Evolutionary conservation across 2,113 vertebrate species (phyloP), one percentile per base, ranked within the genome.

Genomic region (Pionites leucogaster): DNA sequence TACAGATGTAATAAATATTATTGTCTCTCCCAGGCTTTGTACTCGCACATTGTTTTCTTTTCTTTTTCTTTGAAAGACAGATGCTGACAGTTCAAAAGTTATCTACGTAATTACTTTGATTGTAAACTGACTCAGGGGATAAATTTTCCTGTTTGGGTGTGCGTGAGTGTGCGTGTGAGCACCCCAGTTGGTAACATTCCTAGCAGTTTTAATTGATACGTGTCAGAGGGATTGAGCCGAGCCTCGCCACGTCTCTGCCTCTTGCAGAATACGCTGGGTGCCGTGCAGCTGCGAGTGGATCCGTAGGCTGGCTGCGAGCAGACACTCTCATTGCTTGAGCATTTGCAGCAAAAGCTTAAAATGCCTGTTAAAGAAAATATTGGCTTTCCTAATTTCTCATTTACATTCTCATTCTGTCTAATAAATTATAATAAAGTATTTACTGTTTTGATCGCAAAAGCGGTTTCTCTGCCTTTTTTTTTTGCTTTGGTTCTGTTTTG

Each of bases 371-470:
- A 72, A 93, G 93, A 94, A 96, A 96, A 93, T 89, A 88, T 37
- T 96, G 90, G 93, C 86, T 85, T 96, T 94, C 80, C 57, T 72
- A 53, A 79, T 86, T 93, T 91, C 95, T 96, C 93, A 94, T 95
- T 97, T 97, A 92, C 91, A 96, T 94, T 91, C 74, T 76, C 88
- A 69, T 96, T 96, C 93, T 95, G 95, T 90, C 89, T 92, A 93
- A 92, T 96, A 95, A 95, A 96, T 96, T 72, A 92, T 91, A 93
- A 96, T 96, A 93, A 96, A 95, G 86, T 96, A 95, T 96, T 96
- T 96, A 88, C 95, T 96, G 88, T 96, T 96, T 92, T 93, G 90
- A 94, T 95, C 0, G 80, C 95, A 94, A 88, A 94, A 91, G 86
- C 80, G 9, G 59, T 89, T 97, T 96, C 88, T 92, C 92, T 96